A percentile compares a stretch with the other conserved stretches of the same genome.
phyloP scores from a whole-genome alignment of 2,113 vertebrate species.

The mouse (Mus musculus) region GRCm39 chr15:31965501-31966000 shows the following conservation, averaged over 20 bases:
- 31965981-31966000: neutral
- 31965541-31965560: no score
- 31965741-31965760: neutral
- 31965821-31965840: rapidly evolving
- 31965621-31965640: neutral
- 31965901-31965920: neutral
- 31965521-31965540: neutral
- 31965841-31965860: no score
- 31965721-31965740: neutral
- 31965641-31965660: rapidly evolving
- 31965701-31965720: neutral
- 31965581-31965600: neutral
- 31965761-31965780: neutral
- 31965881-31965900: neutral
- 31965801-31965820: no score
- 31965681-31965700: rapidly evolving
- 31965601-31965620: neutral
- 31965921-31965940: neutral
- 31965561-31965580: neutral
- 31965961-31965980: neutral
- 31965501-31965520: neutral
- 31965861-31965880: neutral
- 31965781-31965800: neutral
- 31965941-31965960: neutral
- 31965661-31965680: neutral